Evolutionary conservation across 2,888 invertebrate species (phyloP).

Genomic region (Achlya flavicornis): DNA sequence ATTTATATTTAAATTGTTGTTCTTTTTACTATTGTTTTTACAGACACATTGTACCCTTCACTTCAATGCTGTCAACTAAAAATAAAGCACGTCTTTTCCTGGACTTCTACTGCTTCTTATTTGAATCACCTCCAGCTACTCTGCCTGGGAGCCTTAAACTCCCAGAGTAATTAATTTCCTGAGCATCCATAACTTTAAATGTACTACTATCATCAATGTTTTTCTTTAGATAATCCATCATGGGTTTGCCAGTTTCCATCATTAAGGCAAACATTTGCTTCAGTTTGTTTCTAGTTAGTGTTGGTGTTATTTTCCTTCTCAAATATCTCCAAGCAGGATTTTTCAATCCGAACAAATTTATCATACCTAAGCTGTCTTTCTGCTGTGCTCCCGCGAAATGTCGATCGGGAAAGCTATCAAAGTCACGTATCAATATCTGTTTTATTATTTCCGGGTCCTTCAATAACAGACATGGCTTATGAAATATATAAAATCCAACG

Average conservation of each 20-base stretch:
- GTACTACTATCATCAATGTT: slow-evolving; percentile 7
- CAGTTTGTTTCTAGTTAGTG: slow-evolving; percentile 29
- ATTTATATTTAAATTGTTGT: too few species aligned
- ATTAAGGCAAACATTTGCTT: slow-evolving; percentile 36
- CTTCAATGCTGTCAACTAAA: too few species aligned
- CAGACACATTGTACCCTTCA: too few species aligned
- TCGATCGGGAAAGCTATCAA: slow-evolving; percentile 35
- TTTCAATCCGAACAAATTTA: slow-evolving; percentile 37
- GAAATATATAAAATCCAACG: slow-evolving; percentile 41
- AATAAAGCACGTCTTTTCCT: too few species aligned
- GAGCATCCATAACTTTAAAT: slow-evolving; percentile 25
- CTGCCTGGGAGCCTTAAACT: too few species aligned
- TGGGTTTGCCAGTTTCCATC: slow-evolving; percentile 33
- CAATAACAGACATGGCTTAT: slow-evolving; percentile 39
- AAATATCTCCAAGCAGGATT: slow-evolving; percentile 40
- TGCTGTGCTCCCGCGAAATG: slow-evolving; percentile 37
- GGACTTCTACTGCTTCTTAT: too few species aligned
- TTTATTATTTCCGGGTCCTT: slow-evolving; percentile 39
- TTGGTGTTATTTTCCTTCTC: slow-evolving; percentile 35
- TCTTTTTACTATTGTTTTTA: too few species aligned
- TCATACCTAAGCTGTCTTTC: slow-evolving; percentile 41
- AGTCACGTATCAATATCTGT: slow-evolving; percentile 35
- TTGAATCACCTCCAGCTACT: too few species aligned
- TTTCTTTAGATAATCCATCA: slow-evolving; percentile 31
- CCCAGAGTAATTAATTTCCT: slow-evolving; percentile 35